A percentile compares a stretch with the other conserved stretches of the same genome.
Evolutionary conservation across 2,888 invertebrate genomes (phyloP).

Genomic region (Caenorhabditis japonica): DNA sequence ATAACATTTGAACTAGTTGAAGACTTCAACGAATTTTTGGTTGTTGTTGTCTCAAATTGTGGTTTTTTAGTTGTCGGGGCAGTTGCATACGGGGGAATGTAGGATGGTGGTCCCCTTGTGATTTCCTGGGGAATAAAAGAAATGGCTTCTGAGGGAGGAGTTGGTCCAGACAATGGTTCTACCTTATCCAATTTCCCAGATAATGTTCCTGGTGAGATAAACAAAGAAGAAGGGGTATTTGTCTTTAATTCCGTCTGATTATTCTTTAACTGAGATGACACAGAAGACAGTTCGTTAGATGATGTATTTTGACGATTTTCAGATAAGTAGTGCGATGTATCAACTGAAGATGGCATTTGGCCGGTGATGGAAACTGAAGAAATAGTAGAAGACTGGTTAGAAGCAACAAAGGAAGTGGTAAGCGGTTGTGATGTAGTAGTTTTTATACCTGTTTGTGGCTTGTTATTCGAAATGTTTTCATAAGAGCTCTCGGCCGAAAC

Average conservation of each 20-base stretch:
- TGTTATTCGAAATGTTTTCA: constrained; percentile 36
- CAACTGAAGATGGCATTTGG: constrained; percentile 36
- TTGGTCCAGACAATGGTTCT: constrained; percentile 5
- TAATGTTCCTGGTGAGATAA: constrained; percentile 1
- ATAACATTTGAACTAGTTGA: neutral
- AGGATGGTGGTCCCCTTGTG: constrained; percentile 5
- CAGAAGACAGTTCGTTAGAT: constrained; percentile 7
- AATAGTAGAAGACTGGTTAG: constrained; percentile 35
- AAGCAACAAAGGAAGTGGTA: constrained; percentile 28
- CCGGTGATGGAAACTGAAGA: constrained; percentile 33
- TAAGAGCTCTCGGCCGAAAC: constrained; percentile 29
- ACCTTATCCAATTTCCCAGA: constrained; percentile 9
- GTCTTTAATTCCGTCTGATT: neutral
- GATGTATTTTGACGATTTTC: constrained; percentile 14
- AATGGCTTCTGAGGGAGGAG: neutral
- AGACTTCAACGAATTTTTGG: neutral
- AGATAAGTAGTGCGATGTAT: constrained; percentile 29
- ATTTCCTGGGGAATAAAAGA: neutral
- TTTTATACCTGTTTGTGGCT: constrained; percentile 15
- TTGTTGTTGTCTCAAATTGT: no score
- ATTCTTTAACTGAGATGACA: constrained; percentile 12
- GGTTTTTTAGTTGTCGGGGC: neutral
- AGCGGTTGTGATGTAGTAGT: neutral
- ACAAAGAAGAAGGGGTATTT: constrained; percentile 8
- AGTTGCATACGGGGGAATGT: constrained; percentile 13